phyloP scores from a whole-genome alignment of 2,113 vertebrate genomes.

The Phycodurus eques region DNA sequence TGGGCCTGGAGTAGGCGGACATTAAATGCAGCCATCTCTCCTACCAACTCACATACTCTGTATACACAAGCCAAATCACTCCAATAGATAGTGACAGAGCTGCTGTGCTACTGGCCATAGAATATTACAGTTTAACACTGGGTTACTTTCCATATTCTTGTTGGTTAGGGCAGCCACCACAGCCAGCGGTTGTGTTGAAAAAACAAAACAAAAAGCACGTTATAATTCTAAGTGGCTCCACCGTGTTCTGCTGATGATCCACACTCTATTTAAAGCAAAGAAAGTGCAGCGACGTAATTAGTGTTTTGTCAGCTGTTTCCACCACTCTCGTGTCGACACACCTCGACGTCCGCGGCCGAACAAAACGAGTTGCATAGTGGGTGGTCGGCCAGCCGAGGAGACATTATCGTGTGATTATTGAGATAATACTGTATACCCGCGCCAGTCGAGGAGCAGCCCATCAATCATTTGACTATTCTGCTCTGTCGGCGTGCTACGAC shows the following conservation, averaged over 20 bases:
- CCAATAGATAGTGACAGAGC: conserved; percentile 63
- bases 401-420: conserved; percentile 75
- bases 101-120: conserved; percentile 58
- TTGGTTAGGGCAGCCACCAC: conserved; percentile 55
- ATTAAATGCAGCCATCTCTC: conserved; percentile 31
- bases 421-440: conserved; percentile 69
- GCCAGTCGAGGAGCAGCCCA: conserved; percentile 64
- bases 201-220: conserved; percentile 30
- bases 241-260: conserved; percentile 68
- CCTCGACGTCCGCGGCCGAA: conserved; percentile 59
- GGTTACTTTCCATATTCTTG: conserved; percentile 69
- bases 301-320: conserved; percentile 73
- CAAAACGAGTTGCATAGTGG: conserved; percentile 51
- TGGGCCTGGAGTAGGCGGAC: conserved; percentile 61
- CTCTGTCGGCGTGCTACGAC: conserved; percentile 59
- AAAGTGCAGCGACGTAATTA: conserved; percentile 68
- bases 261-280: conserved; percentile 70
- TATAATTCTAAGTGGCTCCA: conserved; percentile 67
- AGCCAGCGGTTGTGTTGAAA: conserved; percentile 59
- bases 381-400: conserved; percentile 69
- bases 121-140: conserved; percentile 69
- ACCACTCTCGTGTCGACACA: conserved; percentile 64
- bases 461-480: conserved; percentile 70
- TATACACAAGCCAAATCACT: conserved; percentile 52
- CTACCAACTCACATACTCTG: conserved; percentile 20